phyloP scores from a whole-genome alignment of 2,797 vertebrate species.

The Sylvia borin region DNA sequence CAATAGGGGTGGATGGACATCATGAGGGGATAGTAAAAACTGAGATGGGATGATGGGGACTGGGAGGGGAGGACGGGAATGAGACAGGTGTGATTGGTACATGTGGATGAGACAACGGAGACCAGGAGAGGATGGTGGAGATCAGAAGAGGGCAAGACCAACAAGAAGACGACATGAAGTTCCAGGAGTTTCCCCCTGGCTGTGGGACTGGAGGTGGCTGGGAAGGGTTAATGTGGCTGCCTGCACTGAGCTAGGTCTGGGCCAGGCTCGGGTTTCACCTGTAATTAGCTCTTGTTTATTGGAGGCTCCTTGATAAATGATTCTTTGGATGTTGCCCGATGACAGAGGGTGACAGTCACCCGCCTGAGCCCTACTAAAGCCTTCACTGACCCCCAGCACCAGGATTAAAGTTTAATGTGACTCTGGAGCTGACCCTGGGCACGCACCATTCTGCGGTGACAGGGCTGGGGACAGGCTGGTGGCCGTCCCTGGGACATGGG shows the following conservation, averaged over 20 bases:
- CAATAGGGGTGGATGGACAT: not conserved
- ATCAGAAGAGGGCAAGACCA: not conserved
- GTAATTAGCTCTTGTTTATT: constrained; percentile 41
- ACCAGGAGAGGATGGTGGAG: not conserved
- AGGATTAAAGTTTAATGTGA: constrained; percentile 65
- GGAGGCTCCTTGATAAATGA: constrained; percentile 17
- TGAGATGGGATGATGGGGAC: not conserved
- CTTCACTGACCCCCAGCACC: not conserved
- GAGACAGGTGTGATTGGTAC: not conserved
- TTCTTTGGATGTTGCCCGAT: not conserved
- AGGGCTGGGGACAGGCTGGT: not conserved
- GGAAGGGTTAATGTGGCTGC: not conserved
- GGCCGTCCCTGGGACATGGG: not conserved
- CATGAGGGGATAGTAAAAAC: not conserved
- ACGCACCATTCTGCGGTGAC: rapidly evolving
- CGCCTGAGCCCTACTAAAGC: not conserved
- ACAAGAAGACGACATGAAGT: not conserved
- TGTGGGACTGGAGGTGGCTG: not conserved
- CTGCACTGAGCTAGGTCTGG: not conserved
- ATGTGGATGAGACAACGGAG: not conserved
- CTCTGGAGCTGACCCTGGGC: not conserved
- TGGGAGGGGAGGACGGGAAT: not conserved
- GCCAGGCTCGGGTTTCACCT: constrained; percentile 33
- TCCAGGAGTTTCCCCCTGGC: not conserved
- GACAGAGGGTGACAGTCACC: constrained; percentile 41